phyloP scores from a whole-genome alignment of 2,797 vertebrate species.

The Amniataba percoides region DNA sequence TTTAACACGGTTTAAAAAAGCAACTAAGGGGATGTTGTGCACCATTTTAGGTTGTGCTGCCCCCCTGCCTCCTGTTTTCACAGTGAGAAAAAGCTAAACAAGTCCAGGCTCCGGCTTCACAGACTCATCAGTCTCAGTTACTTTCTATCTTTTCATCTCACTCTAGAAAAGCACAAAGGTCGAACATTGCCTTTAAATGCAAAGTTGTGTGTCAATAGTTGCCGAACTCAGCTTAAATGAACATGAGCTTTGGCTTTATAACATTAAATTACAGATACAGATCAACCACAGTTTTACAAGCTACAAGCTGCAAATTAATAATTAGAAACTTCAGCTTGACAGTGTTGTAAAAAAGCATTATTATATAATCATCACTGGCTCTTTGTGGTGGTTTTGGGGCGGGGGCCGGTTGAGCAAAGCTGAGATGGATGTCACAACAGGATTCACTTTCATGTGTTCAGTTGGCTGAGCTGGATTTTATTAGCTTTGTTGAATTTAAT shows the following conservation, averaged over 20 bases:
- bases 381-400: slow-evolving; percentile 20
- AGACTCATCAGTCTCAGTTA: neutral
- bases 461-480: slow-evolving; percentile 6
- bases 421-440: slow-evolving; percentile 7
- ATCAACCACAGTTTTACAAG: slow-evolving; percentile 12
- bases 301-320: slow-evolving; percentile 2
- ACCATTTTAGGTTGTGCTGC: no score
- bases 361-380: neutral
- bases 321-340: slow-evolving; percentile 28
- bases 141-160: neutral
- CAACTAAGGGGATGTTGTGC: neutral
- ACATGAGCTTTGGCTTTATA: neutral
- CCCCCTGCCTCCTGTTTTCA: neutral
- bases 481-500: slow-evolving; percentile 6
- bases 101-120: neutral
- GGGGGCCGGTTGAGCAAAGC: slow-evolving; percentile 19
- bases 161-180: neutral
- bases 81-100: neutral
- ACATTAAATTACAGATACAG: no score
- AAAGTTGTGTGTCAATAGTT: neutral
- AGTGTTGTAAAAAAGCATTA: slow-evolving; percentile 11
- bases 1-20: neutral
- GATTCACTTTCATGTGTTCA: slow-evolving; percentile 15
- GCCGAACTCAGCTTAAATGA: neutral
- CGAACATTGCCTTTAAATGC: neutral